Conservation (phyloP, 1,140 invertebrate species). For the Pteromalus puparum region DNA sequence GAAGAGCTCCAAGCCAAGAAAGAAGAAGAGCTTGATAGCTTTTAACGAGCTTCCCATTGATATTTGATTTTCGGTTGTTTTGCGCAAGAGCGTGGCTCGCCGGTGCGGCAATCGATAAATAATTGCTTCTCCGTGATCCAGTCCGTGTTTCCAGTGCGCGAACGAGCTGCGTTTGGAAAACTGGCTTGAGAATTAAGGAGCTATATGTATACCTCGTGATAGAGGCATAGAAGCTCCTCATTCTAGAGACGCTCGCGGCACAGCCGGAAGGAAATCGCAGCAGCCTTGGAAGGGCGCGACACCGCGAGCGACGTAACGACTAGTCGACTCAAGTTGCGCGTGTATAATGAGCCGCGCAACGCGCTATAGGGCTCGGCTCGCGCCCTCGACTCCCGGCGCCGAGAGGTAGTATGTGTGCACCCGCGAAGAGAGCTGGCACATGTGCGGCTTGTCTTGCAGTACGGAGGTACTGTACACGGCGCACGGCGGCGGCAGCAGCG, state of each 20-base stretch:
- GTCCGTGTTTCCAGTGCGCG: too few species aligned
- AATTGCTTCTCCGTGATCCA: not conserved
- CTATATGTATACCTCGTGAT: too few species aligned
- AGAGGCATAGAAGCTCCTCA: too few species aligned
- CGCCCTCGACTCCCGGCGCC: too few species aligned
- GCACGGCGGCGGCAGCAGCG: conserved; percentile 27
- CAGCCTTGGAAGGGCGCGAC: not conserved
- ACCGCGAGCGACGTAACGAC: conserved; percentile 57
- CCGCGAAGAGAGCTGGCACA: not conserved
- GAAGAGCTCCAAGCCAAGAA: conserved; percentile 7
- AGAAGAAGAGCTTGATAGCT: conserved; percentile 25
- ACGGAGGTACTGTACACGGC: not conserved
- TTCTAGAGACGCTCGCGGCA: not conserved
- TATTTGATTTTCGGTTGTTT: conserved; percentile 26
- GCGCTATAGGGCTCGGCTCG: not conserved
- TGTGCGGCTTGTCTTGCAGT: not conserved
- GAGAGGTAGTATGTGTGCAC: not conserved
- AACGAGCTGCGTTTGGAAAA: too few species aligned
- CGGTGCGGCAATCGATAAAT: not conserved
- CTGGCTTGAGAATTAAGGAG: too few species aligned
- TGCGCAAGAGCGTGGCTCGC: not conserved
- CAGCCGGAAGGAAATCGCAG: not conserved
- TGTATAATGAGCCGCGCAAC: conserved; percentile 19
- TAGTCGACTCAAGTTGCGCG: conserved; percentile 64
- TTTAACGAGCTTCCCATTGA: conserved; percentile 28